These are phyloP conservation scores for Chelonia mydas DNA, from an alignment of 2,797 vertebrate genomes.

Conservation along the genomic window DNA sequence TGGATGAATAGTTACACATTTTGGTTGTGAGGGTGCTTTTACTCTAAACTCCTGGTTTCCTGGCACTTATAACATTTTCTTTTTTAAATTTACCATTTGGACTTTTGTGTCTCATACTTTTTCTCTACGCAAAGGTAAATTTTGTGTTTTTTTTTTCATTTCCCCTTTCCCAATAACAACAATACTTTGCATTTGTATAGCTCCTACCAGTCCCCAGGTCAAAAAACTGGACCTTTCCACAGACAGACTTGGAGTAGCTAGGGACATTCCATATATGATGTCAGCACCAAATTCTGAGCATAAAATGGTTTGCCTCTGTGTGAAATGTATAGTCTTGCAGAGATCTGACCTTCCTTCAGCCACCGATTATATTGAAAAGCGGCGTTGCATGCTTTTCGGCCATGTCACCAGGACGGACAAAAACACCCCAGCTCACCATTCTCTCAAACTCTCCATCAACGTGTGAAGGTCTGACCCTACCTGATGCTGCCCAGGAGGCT, in stretches of 20 bases:
- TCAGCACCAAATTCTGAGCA: not conserved
- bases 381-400: too few relatives aligned
- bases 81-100: not conserved
- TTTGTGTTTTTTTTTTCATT: not conserved
- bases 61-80: fast-evolving
- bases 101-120: not conserved
- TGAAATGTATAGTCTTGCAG: not conserved
- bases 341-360: not conserved
- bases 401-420: not conserved
- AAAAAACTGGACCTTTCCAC: not conserved
- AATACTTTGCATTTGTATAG: not conserved
- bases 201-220: not conserved
- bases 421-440: not conserved
- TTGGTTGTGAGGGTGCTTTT: not conserved
- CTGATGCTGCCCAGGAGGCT: not conserved
- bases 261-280: not conserved
- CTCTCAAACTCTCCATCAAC: not conserved
- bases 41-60: not conserved
- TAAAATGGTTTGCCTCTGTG: not conserved
- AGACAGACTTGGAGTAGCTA: not conserved
- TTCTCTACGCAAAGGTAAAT: not conserved
- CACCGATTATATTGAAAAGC: not conserved
- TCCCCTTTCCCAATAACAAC: not conserved
- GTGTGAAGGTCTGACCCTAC: not conserved
- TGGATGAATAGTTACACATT: not conserved